phyloP scores from a whole-genome alignment of 2,888 invertebrate genomes.

The Emmelina monodactyla region DNA sequence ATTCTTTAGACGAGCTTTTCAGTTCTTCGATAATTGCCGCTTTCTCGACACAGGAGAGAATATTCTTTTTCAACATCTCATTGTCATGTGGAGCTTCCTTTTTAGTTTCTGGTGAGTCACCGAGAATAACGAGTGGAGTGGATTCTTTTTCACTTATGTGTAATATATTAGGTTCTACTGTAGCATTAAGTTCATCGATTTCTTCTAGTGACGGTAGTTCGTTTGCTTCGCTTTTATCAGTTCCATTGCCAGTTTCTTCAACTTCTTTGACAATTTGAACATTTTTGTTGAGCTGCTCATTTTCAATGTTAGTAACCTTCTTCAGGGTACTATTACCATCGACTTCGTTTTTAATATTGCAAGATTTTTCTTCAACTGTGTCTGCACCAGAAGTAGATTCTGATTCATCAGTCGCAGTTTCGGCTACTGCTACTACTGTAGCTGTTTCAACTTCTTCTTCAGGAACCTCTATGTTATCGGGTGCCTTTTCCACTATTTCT shows the following conservation, averaged over 20 bases:
- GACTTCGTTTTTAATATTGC: conserved; percentile 26
- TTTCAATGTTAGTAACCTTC: conserved; percentile 54
- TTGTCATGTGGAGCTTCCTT: conserved; percentile 41
- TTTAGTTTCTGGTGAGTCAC: conserved; percentile 20
- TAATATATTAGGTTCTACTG: conserved; percentile 11
- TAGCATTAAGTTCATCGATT: conserved; percentile 16
- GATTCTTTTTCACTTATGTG: conserved; percentile 30
- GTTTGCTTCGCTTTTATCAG: conserved; percentile 9
- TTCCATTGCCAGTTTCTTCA: conserved; percentile 22
- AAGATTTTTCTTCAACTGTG: conserved; percentile 16
- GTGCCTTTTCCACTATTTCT: conserved; percentile 43
- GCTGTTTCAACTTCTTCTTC: too few species aligned
- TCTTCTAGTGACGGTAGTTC: conserved; percentile 13
- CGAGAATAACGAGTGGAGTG: conserved; percentile 18
- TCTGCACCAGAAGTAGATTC: conserved; percentile 18
- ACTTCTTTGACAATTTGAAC: conserved; percentile 31
- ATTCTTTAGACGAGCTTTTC: conserved; percentile 39
- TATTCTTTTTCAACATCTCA: conserved; percentile 44
- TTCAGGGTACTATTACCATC: conserved; percentile 38
- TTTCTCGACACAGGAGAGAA: conserved; percentile 53
- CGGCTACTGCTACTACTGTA: conserved; percentile 16
- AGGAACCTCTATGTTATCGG: conserved; percentile 44
- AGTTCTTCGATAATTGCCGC: conserved; percentile 51
- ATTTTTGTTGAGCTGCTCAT: conserved; percentile 52
- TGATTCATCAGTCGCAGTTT: conserved; percentile 18